Percentiles rank a stretch among this genome's conserved stretches.
phyloP scores from a whole-genome alignment of 2,113 vertebrate species.

The Psophia crepitans region DNA sequence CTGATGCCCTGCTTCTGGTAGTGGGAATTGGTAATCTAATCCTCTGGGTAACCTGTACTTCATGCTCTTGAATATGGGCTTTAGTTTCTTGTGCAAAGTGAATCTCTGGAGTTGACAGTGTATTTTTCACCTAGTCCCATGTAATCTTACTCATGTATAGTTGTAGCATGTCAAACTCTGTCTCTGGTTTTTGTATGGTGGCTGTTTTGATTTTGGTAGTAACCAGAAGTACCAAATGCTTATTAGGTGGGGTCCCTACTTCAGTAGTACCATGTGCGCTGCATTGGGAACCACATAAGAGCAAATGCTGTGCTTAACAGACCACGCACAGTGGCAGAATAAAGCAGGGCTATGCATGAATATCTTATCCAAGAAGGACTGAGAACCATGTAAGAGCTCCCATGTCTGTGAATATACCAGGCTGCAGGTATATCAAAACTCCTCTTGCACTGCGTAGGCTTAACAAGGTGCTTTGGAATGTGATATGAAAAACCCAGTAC shows the following conservation, averaged over 20 bases:
- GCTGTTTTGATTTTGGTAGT: background rate
- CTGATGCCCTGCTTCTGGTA: background rate
- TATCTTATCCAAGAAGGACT: background rate
- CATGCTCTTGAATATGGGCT: background rate
- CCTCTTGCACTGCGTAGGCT: background rate
- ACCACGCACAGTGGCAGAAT: background rate
- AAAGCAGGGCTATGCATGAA: background rate
- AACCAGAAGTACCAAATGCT: background rate
- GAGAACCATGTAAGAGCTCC: background rate
- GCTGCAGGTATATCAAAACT: background rate
- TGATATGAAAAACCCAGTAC: background rate
- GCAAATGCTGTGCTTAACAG: background rate
- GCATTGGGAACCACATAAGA: accelerated
- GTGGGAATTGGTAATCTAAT: background rate
- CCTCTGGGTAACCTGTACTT: background rate
- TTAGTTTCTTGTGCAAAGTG: background rate
- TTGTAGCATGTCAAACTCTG: background rate
- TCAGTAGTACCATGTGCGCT: background rate
- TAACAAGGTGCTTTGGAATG: background rate
- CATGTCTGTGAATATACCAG: background rate
- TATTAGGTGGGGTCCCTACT: background rate
- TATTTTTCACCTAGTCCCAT: background rate
- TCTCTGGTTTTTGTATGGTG: background rate
- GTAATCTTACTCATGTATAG: background rate
- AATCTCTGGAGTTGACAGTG: background rate